Evolutionary conservation across 2,797 vertebrate species (phyloP), one percentile per base, ranked within the genome.

Genomic region (Falco biarmicus): DNA sequence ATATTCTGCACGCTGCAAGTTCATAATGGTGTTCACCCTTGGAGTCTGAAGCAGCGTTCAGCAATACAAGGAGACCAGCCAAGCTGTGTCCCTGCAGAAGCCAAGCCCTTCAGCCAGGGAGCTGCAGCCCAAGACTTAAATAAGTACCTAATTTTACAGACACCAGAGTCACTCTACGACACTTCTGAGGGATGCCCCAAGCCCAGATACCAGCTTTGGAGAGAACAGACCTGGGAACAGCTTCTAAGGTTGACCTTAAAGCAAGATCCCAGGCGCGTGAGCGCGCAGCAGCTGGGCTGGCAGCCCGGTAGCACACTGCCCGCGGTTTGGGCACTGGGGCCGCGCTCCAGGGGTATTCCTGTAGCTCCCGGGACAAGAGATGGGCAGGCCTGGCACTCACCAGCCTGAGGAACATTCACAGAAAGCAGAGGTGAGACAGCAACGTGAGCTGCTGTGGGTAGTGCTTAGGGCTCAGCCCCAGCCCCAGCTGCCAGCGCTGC

Each of bases 201-300:
- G 57, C 34, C 57, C 45, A 34, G 32, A 15, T 32, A 21, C 3
- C 1, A 1, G 19, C n/a, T 48, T 73, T 41, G 61, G 45, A 82
- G 50, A 68, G 11, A 24, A 21, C 6, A 59, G 25, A 6, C 29
- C 41, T 65, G 31, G 28, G 41, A 76, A 79, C 9, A 76, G 15
- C 47, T 70, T 39, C 51, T 3, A 3, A 75, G 18, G 26, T 15
- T 32, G 29, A 3, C 15, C 32, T 20, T 13, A 53, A 64, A 75
- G 51, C 10, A 29, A 24, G 8, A 43, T 11, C 15, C 15, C 21
- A 13, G 0, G 0, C 0, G 0, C 3, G 19, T 14, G 32, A 79
- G 34, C 61, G 31, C 28, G 4, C 19, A 29, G 56, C 21, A 21
- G 43, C 1, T 1, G 7, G 76, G 66, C 53, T 50, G 64, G 45